These are phyloP conservation scores for Chrysopilus asiliformis DNA, from an alignment of 2,888 invertebrate genomes.

Conservation along the genomic window DNA sequence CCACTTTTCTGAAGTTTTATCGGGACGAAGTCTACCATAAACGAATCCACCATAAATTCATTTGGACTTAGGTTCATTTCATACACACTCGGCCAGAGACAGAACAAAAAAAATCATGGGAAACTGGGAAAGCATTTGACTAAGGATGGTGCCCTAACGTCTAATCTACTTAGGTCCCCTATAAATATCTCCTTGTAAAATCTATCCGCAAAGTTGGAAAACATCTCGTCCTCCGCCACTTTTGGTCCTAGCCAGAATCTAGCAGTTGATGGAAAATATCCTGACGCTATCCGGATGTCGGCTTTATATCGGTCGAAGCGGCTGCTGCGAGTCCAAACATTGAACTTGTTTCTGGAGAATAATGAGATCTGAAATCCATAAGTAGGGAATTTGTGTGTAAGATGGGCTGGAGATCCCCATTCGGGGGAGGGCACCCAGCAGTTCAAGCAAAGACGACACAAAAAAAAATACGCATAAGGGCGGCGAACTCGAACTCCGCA, in stretches of 20 bases:
- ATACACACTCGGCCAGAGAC: too few relatives aligned
- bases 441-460: not conserved
- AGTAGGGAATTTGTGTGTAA: slow-evolving; percentile 2
- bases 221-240: too few relatives aligned
- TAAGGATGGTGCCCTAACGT: not conserved
- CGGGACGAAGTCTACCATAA: too few relatives aligned
- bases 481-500: not conserved
- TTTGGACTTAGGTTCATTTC: not conserved
- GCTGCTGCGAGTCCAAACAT: not conserved
- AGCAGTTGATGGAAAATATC: too few relatives aligned
- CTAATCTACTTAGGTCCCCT: slow-evolving; percentile 2
- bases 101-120: too few relatives aligned
- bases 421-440: too few relatives aligned
- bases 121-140: not conserved
- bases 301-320: too few relatives aligned
- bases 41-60: not conserved
- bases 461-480: not conserved
- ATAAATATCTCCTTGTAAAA: slow-evolving; percentile 2
- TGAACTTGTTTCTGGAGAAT: not conserved
- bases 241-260: too few relatives aligned
- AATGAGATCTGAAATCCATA: slow-evolving; percentile 5
- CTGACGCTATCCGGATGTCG: too few relatives aligned
- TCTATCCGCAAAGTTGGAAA: too few relatives aligned
- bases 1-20: too few relatives aligned
- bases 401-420: too few relatives aligned